Base-by-base conservation (phyloP, 30 jellyfish, hydroid and myxozoan species). In the Aurelia aurita complex sp. Pacific region DNA sequence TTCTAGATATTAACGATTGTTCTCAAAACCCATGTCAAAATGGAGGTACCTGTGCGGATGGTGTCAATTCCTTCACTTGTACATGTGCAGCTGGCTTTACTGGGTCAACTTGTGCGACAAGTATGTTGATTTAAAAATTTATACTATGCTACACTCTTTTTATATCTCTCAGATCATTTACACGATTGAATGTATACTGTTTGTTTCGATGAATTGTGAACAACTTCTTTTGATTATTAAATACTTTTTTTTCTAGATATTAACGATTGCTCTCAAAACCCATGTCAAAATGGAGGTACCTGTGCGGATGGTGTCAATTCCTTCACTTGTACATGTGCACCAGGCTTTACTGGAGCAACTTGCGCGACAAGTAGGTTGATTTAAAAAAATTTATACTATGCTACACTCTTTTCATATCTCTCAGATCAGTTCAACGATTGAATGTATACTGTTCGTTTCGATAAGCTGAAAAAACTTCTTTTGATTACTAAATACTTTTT, bases 241-340 rank as follows among this genome's bases (percentile, higher is more conserved):
- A 61, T 23, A 11, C 8, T 1, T 40, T 40, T n/a, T 23, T 40
- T 40, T 40, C 52, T 40, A 40, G 52, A 40, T 40, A 40, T 40
- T 40, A 1, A 40, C 52, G 52, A 40, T 40, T 40, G 52, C 6
- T n/a, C 38, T 35, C 65, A 70, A 23, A 73, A 55, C 69, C 83
- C 83, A 2, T 73, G 83, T 36, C 68, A 50, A 54, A 73, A 73
- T 73, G 16, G 69, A 11, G 83, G 83, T 10, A 33, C 83, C 23
- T 73, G 83, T 19, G 10, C 83, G 10, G 54, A 43, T 17, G 23
- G 69, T 13, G 15, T 10, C 10, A 7, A 14, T 12, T 33, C 69
- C 36, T 73, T 12, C 69, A 55, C 33, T 9, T 73, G 81, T 18
- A 18, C 81, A 33, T 71, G 83, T 43, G n/a, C 68, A 17, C 46